A percentile compares a stretch with the other conserved stretches of the same genome.
Evolutionary conservation across 2,888 invertebrate species (phyloP).

Genomic region (Serrognathus titanus): DNA sequence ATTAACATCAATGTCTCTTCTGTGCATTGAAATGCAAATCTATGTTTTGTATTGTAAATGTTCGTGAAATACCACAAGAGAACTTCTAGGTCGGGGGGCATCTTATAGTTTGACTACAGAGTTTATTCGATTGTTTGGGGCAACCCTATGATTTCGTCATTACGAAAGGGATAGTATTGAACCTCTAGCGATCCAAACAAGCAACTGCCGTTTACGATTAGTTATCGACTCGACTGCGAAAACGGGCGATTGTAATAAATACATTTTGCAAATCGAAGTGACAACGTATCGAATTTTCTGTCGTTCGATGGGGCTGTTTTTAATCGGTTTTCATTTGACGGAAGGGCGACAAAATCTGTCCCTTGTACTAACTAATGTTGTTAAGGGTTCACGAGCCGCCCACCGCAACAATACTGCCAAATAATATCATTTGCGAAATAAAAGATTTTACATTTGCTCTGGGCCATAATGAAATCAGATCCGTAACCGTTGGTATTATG

Average conservation of each 20-base stretch:
- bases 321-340: constrained; percentile 43
- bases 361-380: constrained; percentile 43
- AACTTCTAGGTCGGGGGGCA: constrained; percentile 8
- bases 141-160: constrained; percentile 49
- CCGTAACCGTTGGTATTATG: neutral
- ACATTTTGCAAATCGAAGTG: constrained; percentile 47
- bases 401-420: constrained; percentile 40
- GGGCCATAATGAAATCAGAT: neutral
- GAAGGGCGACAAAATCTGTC: constrained; percentile 37
- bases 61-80: no score
- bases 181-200: constrained; percentile 19
- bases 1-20: no score
- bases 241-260: constrained; percentile 36
- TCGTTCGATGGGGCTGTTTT: constrained; percentile 48
- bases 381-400: constrained; percentile 46
- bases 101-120: constrained; percentile 29
- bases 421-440: neutral
- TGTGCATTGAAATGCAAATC: no score
- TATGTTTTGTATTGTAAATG: no score
- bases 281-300: constrained; percentile 50
- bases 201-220: neutral
- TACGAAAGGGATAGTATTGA: constrained; percentile 39
- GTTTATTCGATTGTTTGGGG: constrained; percentile 37
- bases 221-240: neutral
- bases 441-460: neutral